Evolutionary conservation across 2,797 vertebrate genomes (phyloP).

Genomic region (Steatocranus sp.): DNA sequence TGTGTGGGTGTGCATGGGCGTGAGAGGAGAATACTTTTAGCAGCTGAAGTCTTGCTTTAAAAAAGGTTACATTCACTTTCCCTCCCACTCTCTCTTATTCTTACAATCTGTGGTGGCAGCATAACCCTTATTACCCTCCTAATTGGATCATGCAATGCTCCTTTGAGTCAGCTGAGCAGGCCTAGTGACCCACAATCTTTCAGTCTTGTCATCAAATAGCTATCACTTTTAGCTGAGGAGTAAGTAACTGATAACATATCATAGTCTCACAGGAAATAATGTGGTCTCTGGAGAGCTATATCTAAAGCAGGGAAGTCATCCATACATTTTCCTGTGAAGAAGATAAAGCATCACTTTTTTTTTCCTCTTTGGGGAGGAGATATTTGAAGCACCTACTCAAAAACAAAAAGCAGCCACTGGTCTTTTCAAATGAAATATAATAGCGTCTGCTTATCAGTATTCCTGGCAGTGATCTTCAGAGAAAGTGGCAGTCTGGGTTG

Average conservation of each 20-base stretch:
- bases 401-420: conserved; percentile 39
- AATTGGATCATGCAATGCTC: conserved; percentile 54
- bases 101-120: conserved; percentile 24
- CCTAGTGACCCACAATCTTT: conserved; percentile 52
- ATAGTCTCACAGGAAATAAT: conserved; percentile 35
- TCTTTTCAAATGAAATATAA: conserved; percentile 52
- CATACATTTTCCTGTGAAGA: conserved; percentile 1
- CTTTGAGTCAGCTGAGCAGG: conserved; percentile 32
- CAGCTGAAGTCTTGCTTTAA: conserved; percentile 1
- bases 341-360: conserved; percentile 26
- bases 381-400: background rate
- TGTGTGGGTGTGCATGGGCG: conserved; percentile 26
- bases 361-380: background rate
- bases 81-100: conserved; percentile 15
- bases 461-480: conserved; percentile 45
- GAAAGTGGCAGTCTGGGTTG: conserved; percentile 32
- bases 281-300: conserved; percentile 27
- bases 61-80: conserved; percentile 10
- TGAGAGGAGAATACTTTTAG: conserved; percentile 30
- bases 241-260: conserved; percentile 33
- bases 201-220: conserved; percentile 18
- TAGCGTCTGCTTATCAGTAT: conserved; percentile 61
- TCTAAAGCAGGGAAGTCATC: conserved; percentile 27
- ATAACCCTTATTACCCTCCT: conserved; percentile 57
- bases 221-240: conserved; percentile 31